Percentiles rank a stretch among this genome's conserved stretches.
phyloP scores from a whole-genome alignment of 2,888 invertebrate species.

The Drosophila maculinotata region DNA sequence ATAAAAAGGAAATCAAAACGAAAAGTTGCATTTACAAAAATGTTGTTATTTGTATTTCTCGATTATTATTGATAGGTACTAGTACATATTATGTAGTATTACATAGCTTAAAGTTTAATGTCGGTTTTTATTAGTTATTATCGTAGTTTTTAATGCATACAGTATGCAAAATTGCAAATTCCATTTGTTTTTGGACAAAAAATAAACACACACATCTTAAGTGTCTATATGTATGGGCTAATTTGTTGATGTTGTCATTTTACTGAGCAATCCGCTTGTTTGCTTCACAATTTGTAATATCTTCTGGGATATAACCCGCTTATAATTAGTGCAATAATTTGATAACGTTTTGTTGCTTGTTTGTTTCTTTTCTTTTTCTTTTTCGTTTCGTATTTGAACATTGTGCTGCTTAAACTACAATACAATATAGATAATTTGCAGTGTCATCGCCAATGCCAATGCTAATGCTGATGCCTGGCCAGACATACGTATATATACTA shows the following conservation, averaged over 20 bases:
- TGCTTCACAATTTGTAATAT: slow-evolving; percentile 47
- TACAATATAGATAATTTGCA: slow-evolving; percentile 46
- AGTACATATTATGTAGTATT: slow-evolving; percentile 59
- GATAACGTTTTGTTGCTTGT: slow-evolving; percentile 53
- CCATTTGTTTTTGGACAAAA: slow-evolving; percentile 45
- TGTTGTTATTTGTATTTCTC: slow-evolving; percentile 60
- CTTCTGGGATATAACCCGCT: slow-evolving; percentile 43
- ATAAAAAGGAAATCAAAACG: slow-evolving; percentile 43
- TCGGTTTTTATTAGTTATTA: slow-evolving; percentile 50
- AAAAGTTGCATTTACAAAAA: slow-evolving; percentile 57
- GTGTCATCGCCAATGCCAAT: slow-evolving; percentile 50
- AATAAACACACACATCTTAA: slow-evolving; percentile 55
- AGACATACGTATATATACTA: slow-evolving; percentile 1
- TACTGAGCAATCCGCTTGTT: slow-evolving; percentile 43
- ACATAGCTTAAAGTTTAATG: slow-evolving; percentile 57
- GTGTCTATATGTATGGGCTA: slow-evolving; percentile 25
- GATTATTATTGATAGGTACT: slow-evolving; percentile 56
- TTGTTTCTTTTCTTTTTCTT: slow-evolving; percentile 25
- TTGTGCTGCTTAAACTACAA: slow-evolving; percentile 51
- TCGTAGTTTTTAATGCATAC: slow-evolving; percentile 65
- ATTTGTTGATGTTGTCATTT: slow-evolving; percentile 25
- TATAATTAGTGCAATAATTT: slow-evolving; percentile 63
- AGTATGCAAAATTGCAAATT: slow-evolving; percentile 65
- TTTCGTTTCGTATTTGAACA: slow-evolving; percentile 48
- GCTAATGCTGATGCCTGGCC: slow-evolving; percentile 43